Percentiles rank a stretch among this genome's conserved stretches.
phyloP scores from a whole-genome alignment of 2,113 vertebrate genomes.

The Campylomormyrus tamandua region DNA sequence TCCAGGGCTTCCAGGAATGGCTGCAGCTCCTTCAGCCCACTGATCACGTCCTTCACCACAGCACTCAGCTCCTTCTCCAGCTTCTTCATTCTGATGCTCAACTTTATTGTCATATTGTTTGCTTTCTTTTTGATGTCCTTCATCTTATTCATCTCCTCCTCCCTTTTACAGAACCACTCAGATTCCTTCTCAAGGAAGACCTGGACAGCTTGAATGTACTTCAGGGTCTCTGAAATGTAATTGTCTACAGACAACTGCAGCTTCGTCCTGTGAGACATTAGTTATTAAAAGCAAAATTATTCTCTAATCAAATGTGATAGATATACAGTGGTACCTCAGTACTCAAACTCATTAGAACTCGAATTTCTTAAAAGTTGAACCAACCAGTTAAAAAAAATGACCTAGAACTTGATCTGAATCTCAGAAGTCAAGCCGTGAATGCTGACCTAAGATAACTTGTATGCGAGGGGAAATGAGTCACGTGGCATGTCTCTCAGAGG shows the following conservation, averaged over 20 bases:
- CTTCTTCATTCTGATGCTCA: constrained; percentile 22
- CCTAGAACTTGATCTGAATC: too few relatives aligned
- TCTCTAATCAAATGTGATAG: constrained; percentile 13
- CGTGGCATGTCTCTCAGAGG: too few relatives aligned
- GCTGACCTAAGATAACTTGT: too few relatives aligned
- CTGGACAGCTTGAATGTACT: background rate
- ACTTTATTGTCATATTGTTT: constrained; percentile 25
- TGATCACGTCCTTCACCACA: constrained; percentile 40
- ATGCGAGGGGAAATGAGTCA: too few relatives aligned
- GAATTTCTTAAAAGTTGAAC: background rate
- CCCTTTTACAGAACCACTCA: constrained; percentile 36
- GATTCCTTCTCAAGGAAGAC: constrained; percentile 19
- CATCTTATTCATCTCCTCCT: constrained; percentile 34
- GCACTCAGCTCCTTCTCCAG: constrained; percentile 44
- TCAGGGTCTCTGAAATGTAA: background rate
- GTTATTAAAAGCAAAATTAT: too few relatives aligned
- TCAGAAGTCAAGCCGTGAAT: too few relatives aligned
- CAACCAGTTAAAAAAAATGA: too few relatives aligned
- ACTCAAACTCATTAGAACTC: background rate
- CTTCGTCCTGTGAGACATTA: background rate
- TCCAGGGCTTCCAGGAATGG: constrained; percentile 52
- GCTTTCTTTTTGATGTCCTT: constrained; percentile 28
- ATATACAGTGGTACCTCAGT: too few relatives aligned
- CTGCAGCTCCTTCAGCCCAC: constrained; percentile 45
- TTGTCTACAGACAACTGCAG: background rate